Conservation (phyloP, 2,113 vertebrate genomes). For the Cairina moschata region DNA sequence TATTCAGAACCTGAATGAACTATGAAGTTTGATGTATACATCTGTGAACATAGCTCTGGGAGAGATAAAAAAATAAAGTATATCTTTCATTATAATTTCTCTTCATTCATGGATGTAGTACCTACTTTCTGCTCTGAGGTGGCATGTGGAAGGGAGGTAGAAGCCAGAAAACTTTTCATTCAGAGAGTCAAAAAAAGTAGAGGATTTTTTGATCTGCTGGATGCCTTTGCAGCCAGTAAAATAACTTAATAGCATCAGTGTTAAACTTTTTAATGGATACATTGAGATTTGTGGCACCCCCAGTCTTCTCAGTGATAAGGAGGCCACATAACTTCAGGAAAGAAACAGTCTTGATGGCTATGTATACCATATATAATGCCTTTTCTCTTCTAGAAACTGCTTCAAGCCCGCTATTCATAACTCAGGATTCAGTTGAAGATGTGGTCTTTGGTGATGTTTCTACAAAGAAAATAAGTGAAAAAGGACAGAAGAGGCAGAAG, state of each 20-base stretch:
- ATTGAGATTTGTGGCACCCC: background rate
- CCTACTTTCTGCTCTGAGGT: background rate
- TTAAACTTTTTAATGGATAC: background rate
- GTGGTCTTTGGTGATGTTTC: constrained; percentile 72
- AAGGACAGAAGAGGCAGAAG: constrained; percentile 85
- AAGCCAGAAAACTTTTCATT: background rate
- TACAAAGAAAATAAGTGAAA: constrained; percentile 73
- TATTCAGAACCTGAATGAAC: background rate
- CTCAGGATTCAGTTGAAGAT: constrained; percentile 78
- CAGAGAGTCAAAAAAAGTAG: background rate
- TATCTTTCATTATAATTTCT: background rate
- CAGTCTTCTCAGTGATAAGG: background rate
- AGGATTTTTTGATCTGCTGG: background rate
- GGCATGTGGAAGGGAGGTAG: background rate
- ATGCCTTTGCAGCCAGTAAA: background rate
- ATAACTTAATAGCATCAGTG: background rate
- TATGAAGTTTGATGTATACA: background rate
- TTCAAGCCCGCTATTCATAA: constrained; percentile 78
- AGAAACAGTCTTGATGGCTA: background rate
- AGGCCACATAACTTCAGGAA: background rate
- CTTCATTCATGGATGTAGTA: background rate
- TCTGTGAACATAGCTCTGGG: background rate
- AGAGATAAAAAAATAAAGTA: background rate
- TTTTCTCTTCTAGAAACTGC: constrained; percentile 70
- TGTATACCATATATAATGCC: background rate